phyloP scores from a whole-genome alignment of 92 coral and sea anemone genomes.

The Montipora capitata region DNA sequence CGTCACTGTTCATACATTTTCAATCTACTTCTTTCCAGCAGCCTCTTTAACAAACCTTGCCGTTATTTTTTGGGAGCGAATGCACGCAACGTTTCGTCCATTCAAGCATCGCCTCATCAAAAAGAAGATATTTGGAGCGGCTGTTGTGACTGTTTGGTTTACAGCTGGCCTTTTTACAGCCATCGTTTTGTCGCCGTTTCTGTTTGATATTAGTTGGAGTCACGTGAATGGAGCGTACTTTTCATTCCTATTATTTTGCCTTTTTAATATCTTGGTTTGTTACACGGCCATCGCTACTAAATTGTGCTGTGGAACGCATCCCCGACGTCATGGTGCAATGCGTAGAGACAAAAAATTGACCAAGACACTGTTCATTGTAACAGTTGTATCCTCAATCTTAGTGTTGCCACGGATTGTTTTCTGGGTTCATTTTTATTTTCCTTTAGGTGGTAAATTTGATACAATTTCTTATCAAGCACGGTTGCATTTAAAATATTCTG shows the following conservation, averaged over 20 bases:
- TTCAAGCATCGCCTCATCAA: slow-evolving; percentile 5
- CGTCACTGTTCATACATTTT: no score
- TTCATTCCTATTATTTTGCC: background rate
- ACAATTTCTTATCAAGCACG: background rate
- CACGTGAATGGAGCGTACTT: background rate
- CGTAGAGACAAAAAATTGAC: background rate
- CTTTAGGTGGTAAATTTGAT: background rate
- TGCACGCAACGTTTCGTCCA: background rate
- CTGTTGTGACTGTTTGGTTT: background rate
- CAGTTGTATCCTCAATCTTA: background rate
- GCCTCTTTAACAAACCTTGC: background rate
- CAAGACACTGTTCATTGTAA: background rate
- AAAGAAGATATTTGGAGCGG: background rate
- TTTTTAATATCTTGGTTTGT: background rate
- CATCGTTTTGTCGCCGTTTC: no score
- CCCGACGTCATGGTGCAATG: background rate
- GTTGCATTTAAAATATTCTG: background rate
- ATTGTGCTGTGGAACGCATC: background rate
- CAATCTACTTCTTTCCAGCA: background rate
- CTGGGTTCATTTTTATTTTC: background rate
- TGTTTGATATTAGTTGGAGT: no score
- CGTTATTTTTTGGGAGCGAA: background rate
- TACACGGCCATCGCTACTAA: background rate
- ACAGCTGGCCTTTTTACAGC: background rate
- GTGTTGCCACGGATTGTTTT: background rate